phyloP scores from a whole-genome alignment of 92 coral and sea anemone genomes.

The Scolanthus callimorphus region DNA sequence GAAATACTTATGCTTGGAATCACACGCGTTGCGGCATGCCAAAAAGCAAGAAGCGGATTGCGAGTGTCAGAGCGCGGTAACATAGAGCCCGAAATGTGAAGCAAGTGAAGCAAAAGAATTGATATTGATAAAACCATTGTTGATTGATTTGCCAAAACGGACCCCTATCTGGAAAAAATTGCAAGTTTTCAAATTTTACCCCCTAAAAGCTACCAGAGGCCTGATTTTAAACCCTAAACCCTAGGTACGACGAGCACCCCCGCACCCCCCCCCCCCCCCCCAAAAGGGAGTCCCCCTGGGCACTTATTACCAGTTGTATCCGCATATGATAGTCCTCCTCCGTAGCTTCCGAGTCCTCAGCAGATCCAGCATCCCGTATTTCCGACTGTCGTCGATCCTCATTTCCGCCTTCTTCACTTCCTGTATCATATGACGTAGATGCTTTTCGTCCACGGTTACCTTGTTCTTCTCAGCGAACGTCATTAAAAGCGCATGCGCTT shows the following conservation, averaged over 20 bases:
- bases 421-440: conserved; percentile 49
- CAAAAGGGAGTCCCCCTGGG: neutral
- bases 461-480: conserved; percentile 52
- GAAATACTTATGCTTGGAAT: too few species aligned
- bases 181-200: too few species aligned
- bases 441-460: conserved; percentile 40
- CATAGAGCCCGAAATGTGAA: too few species aligned
- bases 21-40: too few species aligned
- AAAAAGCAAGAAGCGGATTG: too few species aligned
- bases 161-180: too few species aligned
- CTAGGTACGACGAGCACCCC: neutral
- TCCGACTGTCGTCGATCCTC: conserved; percentile 23
- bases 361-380: conserved; percentile 56
- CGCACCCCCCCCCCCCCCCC: neutral
- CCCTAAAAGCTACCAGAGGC: too few species aligned
- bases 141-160: too few species aligned
- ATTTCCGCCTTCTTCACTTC: conserved; percentile 61
- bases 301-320: conserved; percentile 58
- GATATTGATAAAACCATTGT: too few species aligned
- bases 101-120: too few species aligned
- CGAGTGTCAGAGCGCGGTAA: too few species aligned
- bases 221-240: neutral
- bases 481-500: conserved; percentile 56
- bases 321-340: conserved; percentile 71
- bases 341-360: conserved; percentile 66